These are phyloP conservation scores for Falco concolor DNA, from an alignment of 2,797 vertebrate species.

Conservation along the genomic window DNA sequence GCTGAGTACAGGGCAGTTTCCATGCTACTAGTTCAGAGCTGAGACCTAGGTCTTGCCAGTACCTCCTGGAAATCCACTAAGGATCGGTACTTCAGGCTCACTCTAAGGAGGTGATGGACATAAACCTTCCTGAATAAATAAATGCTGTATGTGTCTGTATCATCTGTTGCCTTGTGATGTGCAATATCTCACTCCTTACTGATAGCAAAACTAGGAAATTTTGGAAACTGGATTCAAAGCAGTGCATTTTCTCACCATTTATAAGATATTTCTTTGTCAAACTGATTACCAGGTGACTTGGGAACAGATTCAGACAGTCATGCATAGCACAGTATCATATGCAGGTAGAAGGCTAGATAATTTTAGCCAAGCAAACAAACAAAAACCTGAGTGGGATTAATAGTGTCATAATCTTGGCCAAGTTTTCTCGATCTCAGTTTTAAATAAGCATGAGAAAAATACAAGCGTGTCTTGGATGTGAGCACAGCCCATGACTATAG, in stretches of 20 bases:
- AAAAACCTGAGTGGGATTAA: background rate
- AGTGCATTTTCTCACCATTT: background rate
- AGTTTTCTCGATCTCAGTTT: background rate
- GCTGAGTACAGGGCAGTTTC: background rate
- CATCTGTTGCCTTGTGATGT: background rate
- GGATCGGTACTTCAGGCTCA: background rate
- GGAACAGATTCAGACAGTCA: background rate
- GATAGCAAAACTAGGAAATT: background rate
- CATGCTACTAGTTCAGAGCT: background rate
- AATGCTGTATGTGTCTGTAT: fast-evolving
- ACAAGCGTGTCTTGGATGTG: background rate
- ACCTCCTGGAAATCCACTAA: background rate
- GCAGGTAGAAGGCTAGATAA: background rate
- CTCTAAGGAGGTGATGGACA: background rate
- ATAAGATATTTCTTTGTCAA: background rate
- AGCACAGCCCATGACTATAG: background rate
- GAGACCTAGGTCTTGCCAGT: background rate
- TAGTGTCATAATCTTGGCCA: background rate
- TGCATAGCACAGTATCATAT: background rate
- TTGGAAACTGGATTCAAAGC: background rate
- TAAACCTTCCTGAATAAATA: background rate
- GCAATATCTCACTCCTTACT: background rate
- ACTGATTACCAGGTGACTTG: background rate
- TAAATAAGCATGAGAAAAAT: background rate
- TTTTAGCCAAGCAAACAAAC: background rate